Base-by-base conservation (phyloP, 2,888 invertebrate genomes). In the Pegoplata infirma region DNA sequence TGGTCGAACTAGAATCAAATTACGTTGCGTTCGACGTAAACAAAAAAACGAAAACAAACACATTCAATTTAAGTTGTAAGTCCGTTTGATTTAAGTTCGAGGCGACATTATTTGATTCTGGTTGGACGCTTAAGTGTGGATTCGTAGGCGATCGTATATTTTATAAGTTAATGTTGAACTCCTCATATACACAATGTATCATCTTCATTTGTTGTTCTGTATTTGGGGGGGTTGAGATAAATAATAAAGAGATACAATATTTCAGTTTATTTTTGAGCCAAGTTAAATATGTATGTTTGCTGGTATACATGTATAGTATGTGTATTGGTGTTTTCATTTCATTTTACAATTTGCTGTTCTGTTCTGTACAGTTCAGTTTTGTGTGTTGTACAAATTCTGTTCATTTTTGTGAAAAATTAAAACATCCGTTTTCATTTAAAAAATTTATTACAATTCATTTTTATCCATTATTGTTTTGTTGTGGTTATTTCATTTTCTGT, bases 341-440 rank as follows among this genome's bases (percentile, higher is more conserved):
- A 40, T 40, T 40, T 12, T 40, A 40, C n/a, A n/a, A n/a, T 55
- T 23, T 36, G 16, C 8, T 2, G 56, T 40, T 14, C 25, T 36
- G 16, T 59, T 53, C 19, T n/a, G n/a, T n/a, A n/a, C n/a, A n/a
- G n/a, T n/a, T n/a, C n/a, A n/a, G n/a, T n/a, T n/a, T n/a, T n/a
- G n/a, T n/a, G n/a, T n/a, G n/a, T n/a, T n/a, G n/a, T n/a, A n/a
- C n/a, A n/a, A n/a, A n/a, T n/a, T n/a, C 8, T 72, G 63, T 73
- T 68, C 58, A 47, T 64, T 47, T 23, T 53, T 36, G 12, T 64
- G 69, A 16, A 66, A 59, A 69, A 61, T 66, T 56, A 74, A 69
- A 74, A 74, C 69, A 78, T 78, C 58, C 66, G 51, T 78, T 74
- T 74, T 64, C 40, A 49, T 74, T 66, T 74, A 55, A 66, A 28